phyloP scores from a whole-genome alignment of 2,888 invertebrate species.

The Drosophila mimica region DNA sequence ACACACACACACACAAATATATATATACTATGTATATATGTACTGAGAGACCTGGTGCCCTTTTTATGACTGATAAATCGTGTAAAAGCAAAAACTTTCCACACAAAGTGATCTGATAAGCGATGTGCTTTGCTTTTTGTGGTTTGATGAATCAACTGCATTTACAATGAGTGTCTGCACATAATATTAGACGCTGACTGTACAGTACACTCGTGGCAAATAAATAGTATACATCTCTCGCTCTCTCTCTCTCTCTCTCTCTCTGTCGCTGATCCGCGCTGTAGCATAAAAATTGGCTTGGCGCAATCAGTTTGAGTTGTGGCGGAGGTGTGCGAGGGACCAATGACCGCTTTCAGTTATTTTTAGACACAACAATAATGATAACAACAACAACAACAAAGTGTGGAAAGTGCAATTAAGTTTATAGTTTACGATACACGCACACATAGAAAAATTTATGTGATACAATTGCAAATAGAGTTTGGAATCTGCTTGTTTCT shows the following conservation, averaged over 20 bases:
- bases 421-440: slow-evolving; percentile 46
- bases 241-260: slow-evolving; percentile 5
- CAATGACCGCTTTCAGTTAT: slow-evolving; percentile 79
- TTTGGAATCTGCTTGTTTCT: neutral
- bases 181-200: slow-evolving; percentile 48
- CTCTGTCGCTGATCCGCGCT: slow-evolving; percentile 13
- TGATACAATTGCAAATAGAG: slow-evolving; percentile 35
- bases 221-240: neutral
- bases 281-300: slow-evolving; percentile 66
- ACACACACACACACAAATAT: neutral
- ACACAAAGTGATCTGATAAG: slow-evolving; percentile 48
- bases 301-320: slow-evolving; percentile 48
- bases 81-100: slow-evolving; percentile 50
- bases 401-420: slow-evolving; percentile 75
- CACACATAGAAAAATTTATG: slow-evolving; percentile 19
- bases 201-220: slow-evolving; percentile 32
- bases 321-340: slow-evolving; percentile 58
- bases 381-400: slow-evolving; percentile 39
- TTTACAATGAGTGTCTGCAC: slow-evolving; percentile 23
- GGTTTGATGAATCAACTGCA: slow-evolving; percentile 64
- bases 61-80: slow-evolving; percentile 48
- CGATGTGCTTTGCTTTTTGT: slow-evolving; percentile 1
- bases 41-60: slow-evolving; percentile 22
- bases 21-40: neutral
- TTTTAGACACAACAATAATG: slow-evolving; percentile 59